Conservation (phyloP, 2,888 invertebrate species). For the Litoditis marina region DNA sequence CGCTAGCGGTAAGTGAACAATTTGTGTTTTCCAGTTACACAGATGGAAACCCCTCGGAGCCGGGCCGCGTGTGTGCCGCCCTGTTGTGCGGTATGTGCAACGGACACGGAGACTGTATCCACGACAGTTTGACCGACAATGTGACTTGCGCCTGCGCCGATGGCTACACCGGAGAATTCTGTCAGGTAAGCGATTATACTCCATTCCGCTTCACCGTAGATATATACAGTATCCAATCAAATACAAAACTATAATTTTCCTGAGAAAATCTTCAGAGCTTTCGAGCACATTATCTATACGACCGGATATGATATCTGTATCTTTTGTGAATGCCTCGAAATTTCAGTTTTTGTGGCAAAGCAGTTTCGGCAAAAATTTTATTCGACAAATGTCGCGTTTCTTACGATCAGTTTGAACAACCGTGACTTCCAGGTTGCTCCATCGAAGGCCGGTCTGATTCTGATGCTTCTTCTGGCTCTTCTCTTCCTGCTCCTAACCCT, state of each 20-base stretch:
- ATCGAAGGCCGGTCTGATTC: conserved; percentile 42
- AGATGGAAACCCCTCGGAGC: conserved; percentile 50
- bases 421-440: conserved; percentile 42
- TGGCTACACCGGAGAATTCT: conserved; percentile 51
- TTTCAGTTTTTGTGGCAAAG: too few species aligned
- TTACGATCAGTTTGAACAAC: too few species aligned
- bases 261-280: too few species aligned
- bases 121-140: conserved; percentile 46
- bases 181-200: conserved; percentile 29
- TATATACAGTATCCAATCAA: too few species aligned
- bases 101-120: conserved; percentile 59
- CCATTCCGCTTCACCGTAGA: conserved; percentile 45
- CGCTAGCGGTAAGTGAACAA: too few species aligned
- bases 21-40: conserved; percentile 7
- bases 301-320: too few species aligned
- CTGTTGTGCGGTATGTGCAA: conserved; percentile 54
- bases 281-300: too few species aligned
- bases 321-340: too few species aligned
- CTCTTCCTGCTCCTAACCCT: conserved; percentile 59
- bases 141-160: conserved; percentile 55
- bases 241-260: too few species aligned
- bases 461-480: conserved; percentile 57
- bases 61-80: conserved; percentile 56
- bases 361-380: too few species aligned
- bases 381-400: too few species aligned